Base-by-base conservation (phyloP, 2,113 vertebrate genomes). In the Semicossyphus pulcher region DNA sequence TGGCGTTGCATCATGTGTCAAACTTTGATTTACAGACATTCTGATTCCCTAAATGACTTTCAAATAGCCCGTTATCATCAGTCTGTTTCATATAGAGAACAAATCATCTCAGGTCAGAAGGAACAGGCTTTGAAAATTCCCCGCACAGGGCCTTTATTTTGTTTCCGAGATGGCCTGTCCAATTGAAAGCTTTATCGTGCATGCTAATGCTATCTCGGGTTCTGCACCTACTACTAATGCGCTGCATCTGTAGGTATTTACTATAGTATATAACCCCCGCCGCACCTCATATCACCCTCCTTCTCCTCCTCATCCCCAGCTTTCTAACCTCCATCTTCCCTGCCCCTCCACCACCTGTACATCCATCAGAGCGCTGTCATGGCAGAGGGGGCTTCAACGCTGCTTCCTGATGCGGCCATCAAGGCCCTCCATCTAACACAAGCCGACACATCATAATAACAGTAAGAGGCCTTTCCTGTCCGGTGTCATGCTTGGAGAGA, bases 371-470 rank as follows among this genome's bases (percentile, higher is more conserved):
- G 85, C 5, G 80, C 91, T 92, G 90, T 92, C 93, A 91, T 84
- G 88, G 89, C 64, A 84, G 88, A 90, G 89, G 88, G n/a, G 80
- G 88, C 90, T 84, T 68, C 63, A 72, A 86, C 82, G 84, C 88
- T 89, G 81, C 84, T 86, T 89, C 81, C 80, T 88, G 87, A 91
- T 89, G 87, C 83, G 90, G 86, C 86, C 93, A 91, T 94, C 93
- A 93, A 85, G 89, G 84, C 92, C 91, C 87, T 92, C 88, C 81
- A 88, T 89, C 92, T 94, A 95, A 94, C 92, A 80, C 85, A 74
- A 94, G 92, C 87, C 88, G 93, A 94, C 94, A 94, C 93, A 92
- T 94, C 92, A 94, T 94, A 95, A 95, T 95, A 94, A 94, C 92
- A 93, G 92, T 94, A 94, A 94, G 93, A 94, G 93, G 90, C 89